A percentile compares a stretch with the other conserved stretches of the same genome.
These are phyloP conservation scores for Holothuria leucospilota DNA, from an alignment of 53 echinoderm and acorn worm species.

Conservation along the genomic window DNA sequence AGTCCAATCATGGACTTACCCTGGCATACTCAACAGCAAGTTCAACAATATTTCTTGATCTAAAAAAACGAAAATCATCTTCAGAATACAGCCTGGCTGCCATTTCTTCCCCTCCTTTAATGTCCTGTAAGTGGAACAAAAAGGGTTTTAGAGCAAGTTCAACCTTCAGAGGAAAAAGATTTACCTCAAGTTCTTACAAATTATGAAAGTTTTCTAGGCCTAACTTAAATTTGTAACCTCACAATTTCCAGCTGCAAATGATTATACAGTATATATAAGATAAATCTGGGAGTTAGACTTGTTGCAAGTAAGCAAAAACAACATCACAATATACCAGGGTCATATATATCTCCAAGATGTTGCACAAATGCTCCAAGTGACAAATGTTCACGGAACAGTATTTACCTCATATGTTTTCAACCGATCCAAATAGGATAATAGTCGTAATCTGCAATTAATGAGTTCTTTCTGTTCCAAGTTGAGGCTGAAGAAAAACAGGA, in stretches of 20 bases:
- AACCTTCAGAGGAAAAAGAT: too few relatives aligned
- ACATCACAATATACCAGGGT: too few relatives aligned
- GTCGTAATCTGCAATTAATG: slow-evolving; percentile 80
- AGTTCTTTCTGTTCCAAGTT: slow-evolving; percentile 92
- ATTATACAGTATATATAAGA: too few relatives aligned
- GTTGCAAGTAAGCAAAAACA: too few relatives aligned
- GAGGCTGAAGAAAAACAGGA: slow-evolving; percentile 58
- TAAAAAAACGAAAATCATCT: slow-evolving; percentile 82
- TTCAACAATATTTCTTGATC: slow-evolving; percentile 92
- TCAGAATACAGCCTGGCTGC: slow-evolving; percentile 86
- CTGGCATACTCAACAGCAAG: slow-evolving; percentile 89
- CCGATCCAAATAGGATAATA: slow-evolving; percentile 87
- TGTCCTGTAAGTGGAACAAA: slow-evolving; percentile 62
- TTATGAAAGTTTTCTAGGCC: too few relatives aligned
- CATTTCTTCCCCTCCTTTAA: slow-evolving; percentile 94
- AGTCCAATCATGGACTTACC: slow-evolving; percentile 74
- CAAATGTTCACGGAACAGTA: background rate
- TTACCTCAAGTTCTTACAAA: too few relatives aligned
- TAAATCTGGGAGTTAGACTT: too few relatives aligned
- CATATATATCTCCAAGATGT: too few relatives aligned
- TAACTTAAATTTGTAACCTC: too few relatives aligned
- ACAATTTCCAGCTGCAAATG: too few relatives aligned
- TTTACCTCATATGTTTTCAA: slow-evolving; percentile 93
- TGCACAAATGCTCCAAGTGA: too few relatives aligned
- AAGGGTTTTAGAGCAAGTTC: background rate